Evolutionary conservation across 2,113 vertebrate genomes (phyloP), one percentile per base, ranked within the genome.

Genomic region (Narcine bancroftii): DNA sequence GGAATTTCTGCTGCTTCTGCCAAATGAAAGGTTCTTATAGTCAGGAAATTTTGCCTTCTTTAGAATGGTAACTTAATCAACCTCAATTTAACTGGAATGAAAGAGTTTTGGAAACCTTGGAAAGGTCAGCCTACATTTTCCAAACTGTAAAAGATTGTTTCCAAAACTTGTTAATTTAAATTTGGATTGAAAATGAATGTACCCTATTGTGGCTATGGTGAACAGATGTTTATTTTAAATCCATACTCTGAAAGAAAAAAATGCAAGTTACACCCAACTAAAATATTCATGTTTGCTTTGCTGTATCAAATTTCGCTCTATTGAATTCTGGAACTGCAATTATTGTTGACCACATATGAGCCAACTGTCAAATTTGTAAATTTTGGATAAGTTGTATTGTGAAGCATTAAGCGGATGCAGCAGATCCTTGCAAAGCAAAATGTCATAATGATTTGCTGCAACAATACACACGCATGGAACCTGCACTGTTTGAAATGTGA

Each of bases 191-290:
- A 95, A 94, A 93, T 96, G 94, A 96, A 93, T 96, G 94, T 94
- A 92, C 93, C 94, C 93, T 95, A 96, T 95, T 96, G 94, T 96
- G 94, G 94, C 95, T 94, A 93, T 94, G 95, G 95, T 94, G 94
- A 95, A 94, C 95, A 96, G 95, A 96, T 96, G 95, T 97, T 96
- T 96, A 96, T 96, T 94, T 94, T 96, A 96, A 96, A 95, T 96
- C 95, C 96, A 95, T 93, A 95, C 96, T 95, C 93, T 50, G 92
- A 65, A 66, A 91, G 65, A 69, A 93, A 93, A 94, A 95, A 95
- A 95, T 92, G 93, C 93, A 94, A 94, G 94, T 96, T 95, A 94
- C 93, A 95, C 95, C 95, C 95, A 97, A 96, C 94, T 94, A 95
- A 96, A 96, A 96, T 95, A 97, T 94, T 93, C 93, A 92, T 93